Conservation (phyloP, 2,888 invertebrate genomes). For the Cosmia trapezina region DNA sequence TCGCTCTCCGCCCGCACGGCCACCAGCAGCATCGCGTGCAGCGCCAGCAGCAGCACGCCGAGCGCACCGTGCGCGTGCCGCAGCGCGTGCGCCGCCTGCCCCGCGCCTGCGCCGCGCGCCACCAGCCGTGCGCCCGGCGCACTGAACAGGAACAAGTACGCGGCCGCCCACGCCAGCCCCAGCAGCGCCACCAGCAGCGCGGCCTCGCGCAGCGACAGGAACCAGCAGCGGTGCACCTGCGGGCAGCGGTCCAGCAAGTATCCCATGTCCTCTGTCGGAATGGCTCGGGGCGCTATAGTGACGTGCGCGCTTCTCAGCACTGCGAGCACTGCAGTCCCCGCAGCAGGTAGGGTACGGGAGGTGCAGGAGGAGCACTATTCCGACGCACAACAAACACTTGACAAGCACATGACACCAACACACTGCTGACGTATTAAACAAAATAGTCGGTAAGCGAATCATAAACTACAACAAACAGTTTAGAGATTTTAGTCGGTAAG, state of each 20-base stretch:
- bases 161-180: slow-evolving; percentile 66
- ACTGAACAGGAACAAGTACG: slow-evolving; percentile 62
- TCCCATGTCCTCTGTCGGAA: slow-evolving; percentile 63
- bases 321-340: not conserved
- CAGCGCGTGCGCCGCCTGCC: slow-evolving; percentile 38
- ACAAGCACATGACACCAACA: not conserved
- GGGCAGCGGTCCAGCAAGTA: slow-evolving; percentile 71
- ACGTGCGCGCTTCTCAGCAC: not conserved
- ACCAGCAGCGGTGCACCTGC: slow-evolving; percentile 66
- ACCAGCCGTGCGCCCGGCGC: slow-evolving; percentile 53
- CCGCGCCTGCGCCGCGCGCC: slow-evolving; percentile 47
- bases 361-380: not conserved
- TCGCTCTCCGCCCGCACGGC: slow-evolving; percentile 64
- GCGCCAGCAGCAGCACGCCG: slow-evolving; percentile 69
- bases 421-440: slow-evolving; percentile 9
- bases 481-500: not conserved
- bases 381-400: not conserved
- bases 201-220: slow-evolving; percentile 60
- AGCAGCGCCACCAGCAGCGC: slow-evolving; percentile 62
- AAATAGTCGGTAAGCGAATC: slow-evolving; percentile 6
- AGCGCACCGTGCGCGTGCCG: slow-evolving; percentile 67
- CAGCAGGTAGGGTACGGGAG: not conserved
- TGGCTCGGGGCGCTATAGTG: not conserved
- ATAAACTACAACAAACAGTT: not conserved
- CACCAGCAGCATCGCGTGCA: slow-evolving; percentile 67